Percentiles rank a stretch among this genome's conserved stretches.
These are phyloP conservation scores for Pocillopora grandis DNA, from an alignment of 92 coral and sea anemone genomes.

Conservation along the genomic window DNA sequence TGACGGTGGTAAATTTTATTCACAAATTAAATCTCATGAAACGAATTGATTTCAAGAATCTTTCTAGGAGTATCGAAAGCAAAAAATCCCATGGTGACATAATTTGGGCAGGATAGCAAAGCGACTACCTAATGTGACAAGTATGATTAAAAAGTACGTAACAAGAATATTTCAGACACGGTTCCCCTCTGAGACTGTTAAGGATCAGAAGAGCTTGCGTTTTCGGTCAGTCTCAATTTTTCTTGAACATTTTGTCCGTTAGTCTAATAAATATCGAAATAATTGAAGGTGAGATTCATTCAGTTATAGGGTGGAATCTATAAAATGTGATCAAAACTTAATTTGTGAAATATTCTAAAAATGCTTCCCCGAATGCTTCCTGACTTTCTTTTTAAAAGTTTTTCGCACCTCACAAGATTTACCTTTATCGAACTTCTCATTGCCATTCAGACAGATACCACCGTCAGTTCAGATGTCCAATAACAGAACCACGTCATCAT, in stretches of 20 bases:
- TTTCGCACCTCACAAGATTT: too few species aligned
- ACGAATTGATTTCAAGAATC: neutral
- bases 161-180: neutral
- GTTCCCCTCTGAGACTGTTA: neutral
- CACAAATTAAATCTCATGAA: neutral
- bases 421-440: too few species aligned
- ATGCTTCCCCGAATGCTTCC: too few species aligned
- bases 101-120: neutral
- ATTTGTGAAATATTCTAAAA: too few species aligned
- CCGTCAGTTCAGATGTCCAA: too few species aligned
- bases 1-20: neutral
- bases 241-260: neutral
- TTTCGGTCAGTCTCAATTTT: neutral
- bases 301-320: neutral
- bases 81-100: neutral
- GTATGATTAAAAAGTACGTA: neutral
- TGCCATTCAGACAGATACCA: too few species aligned
- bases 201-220: neutral
- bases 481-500: too few species aligned
- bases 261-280: neutral
- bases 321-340: too few species aligned
- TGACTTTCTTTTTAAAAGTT: too few species aligned
- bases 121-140: too few species aligned
- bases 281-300: neutral
- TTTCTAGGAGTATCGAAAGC: neutral